Evolutionary conservation across 2,113 vertebrate species (phyloP), one percentile per base, ranked within the genome.

Genomic region (Elanus axillaris): DNA sequence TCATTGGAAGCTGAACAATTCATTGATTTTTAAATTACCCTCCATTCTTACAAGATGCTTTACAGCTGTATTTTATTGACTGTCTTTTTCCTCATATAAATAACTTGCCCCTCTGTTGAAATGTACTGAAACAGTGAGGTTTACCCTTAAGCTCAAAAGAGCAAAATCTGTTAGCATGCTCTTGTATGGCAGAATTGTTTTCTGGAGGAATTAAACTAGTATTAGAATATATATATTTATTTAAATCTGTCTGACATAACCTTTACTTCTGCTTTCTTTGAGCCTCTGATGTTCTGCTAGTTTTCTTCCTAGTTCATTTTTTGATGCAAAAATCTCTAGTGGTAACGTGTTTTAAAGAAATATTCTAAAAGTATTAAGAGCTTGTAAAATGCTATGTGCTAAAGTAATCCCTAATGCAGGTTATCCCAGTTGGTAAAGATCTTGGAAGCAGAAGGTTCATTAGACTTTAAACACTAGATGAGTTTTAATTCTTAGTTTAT

Each of bases 21-120:
- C 4, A 91, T 91, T 81, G 86, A 94, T 87, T 95, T 95, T 87
- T 60, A 82, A 93, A 81, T 87, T 93, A 72, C 7, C 17, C 9
- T 87, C 64, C 31, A 68, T 96, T 94, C 69, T 93, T 90, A 64
- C 31, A 79, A 82, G 36, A 59, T 48, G 18, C 10, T 91, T 89
- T 91, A 89, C 36, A 85, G 16, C 31, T 64, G 16, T 55, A 68
- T 85, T 72, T 64, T 91, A 96, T 67, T 84, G 64, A 91, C 80
- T 76, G 9, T 58, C 78, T 82, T 92, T 95, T 85, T 68, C 40
- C 38, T 56, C 34, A 52, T 66, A 86, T 77, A 95, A 91, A 91
- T 91, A 91, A 94, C 17, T 59, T 67, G 5, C 4, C 9, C 16
- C 9, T 84, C 17, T 80, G 0, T 15, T 74, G 31, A 86, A 55